These are phyloP conservation scores for Tupaia chinensis DNA, from an alignment of 2,113 vertebrate genomes.

Conservation along the genomic window DNA sequence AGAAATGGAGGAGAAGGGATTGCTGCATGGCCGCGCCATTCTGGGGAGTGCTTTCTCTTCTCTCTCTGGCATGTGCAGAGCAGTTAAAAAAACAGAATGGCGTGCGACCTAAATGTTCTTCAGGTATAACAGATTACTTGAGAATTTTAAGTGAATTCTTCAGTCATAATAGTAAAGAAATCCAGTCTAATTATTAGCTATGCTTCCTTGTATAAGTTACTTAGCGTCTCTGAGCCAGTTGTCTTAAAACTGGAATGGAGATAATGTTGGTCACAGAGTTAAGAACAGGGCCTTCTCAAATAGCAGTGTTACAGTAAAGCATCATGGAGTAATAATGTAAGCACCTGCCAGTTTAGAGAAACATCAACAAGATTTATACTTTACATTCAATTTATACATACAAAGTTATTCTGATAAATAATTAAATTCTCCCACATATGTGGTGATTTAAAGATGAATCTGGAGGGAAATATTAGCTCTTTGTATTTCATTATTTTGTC, in stretches of 20 bases:
- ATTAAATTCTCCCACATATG: background rate
- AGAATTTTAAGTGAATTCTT: conserved; percentile 27
- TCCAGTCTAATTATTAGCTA: background rate
- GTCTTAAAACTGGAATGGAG: conserved; percentile 20
- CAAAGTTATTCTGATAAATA: background rate
- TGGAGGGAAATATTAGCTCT: background rate
- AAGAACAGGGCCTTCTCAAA: background rate
- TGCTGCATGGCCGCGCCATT: too few relatives aligned
- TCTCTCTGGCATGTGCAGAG: too few relatives aligned
- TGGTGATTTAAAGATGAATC: background rate
- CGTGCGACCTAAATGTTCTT: background rate
- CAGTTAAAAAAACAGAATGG: background rate
- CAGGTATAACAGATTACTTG: background rate
- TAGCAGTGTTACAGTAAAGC: background rate
- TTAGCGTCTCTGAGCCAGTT: conserved; percentile 15
- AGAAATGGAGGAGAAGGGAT: too few relatives aligned
- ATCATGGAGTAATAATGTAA: background rate
- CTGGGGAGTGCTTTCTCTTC: too few relatives aligned
- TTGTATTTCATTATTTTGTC: background rate
- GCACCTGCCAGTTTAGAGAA: background rate
- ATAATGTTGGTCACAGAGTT: background rate
- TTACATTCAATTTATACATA: background rate
- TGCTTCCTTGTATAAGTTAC: background rate
- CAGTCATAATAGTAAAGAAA: background rate
- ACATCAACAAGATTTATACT: background rate